Conservation (phyloP, 2,888 invertebrate genomes). For the Fragum whitleyi region DNA sequence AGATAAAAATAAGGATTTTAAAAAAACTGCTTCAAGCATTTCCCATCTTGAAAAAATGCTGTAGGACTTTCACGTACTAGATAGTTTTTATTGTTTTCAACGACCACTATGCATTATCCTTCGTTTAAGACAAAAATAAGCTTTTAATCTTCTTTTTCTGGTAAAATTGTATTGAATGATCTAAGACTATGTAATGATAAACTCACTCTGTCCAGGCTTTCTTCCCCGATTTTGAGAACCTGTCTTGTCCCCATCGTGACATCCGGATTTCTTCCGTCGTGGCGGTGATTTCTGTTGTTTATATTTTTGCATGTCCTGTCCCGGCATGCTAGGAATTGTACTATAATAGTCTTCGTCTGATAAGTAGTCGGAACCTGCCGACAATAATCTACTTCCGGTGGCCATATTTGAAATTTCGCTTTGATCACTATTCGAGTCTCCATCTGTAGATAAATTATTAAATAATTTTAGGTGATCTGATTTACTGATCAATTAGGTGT, state of each 20-base stretch:
- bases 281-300: constrained; percentile 18
- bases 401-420: constrained; percentile 3
- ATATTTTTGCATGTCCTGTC: not conserved
- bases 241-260: constrained; percentile 57
- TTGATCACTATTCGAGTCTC: constrained; percentile 15
- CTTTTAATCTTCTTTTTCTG: too few relatives aligned
- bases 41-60: too few relatives aligned
- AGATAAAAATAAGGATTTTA: too few relatives aligned
- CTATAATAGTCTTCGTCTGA: constrained; percentile 49
- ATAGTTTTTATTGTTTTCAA: too few relatives aligned
- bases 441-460: constrained; percentile 13
- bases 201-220: constrained; percentile 71
- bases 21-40: too few relatives aligned
- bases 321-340: not conserved
- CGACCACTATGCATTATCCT: too few relatives aligned
- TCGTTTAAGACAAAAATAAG: too few relatives aligned
- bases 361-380: constrained; percentile 15
- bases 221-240: constrained; percentile 63
- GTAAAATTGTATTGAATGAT: too few relatives aligned
- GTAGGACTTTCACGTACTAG: too few relatives aligned
- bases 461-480: too few relatives aligned
- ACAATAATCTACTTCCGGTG: constrained; percentile 1
- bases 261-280: constrained; percentile 20
- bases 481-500: too few relatives aligned
- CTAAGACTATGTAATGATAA: too few relatives aligned